Evolutionary conservation across 1,140 invertebrate species (phyloP), one percentile per base, ranked within the genome.

Genomic region (Meloidogyne hapla): DNA sequence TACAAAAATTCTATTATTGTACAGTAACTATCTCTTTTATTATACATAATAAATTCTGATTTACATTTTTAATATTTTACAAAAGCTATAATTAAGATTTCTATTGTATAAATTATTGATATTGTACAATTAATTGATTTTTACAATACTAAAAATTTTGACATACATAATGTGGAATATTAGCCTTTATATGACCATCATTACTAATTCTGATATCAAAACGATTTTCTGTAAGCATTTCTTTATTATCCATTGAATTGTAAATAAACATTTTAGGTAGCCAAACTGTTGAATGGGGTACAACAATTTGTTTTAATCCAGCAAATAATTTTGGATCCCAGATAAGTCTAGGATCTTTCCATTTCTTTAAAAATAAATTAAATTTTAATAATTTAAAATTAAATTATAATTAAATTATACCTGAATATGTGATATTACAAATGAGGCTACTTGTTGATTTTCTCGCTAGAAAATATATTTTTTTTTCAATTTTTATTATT

Each of bases 101-200:
- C n/a, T n/a, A n/a, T n/a, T n/a, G n/a, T n/a, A n/a, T n/a, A n/a
- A n/a, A n/a, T n/a, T n/a, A n/a, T n/a, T n/a, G n/a, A n/a, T n/a
- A n/a, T n/a, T n/a, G n/a, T n/a, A n/a, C n/a, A n/a, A n/a, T n/a
- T n/a, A n/a, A n/a, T 33, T 33, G 0, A 33, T 6, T 33, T 33
- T 33, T 33, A 33, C 33, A 33, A 33, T 33, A n/a, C n/a, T 33
- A n/a, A 56, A n/a, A 6, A 56, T 56, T 56, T 5, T n/a, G n/a
- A 56, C 48, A n/a, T 2, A 84, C 80, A 64, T 80, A 84, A 73
- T 85, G 85, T 1, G 84, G 84, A 38, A 87, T 84, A 64, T 85
- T 85, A 13, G 85, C 77, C 76, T 86, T 79, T 12, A 83, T 70
- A 25, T 69, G 2, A 1, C 84, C 84, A 42, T 74, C 69, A 62